These are phyloP conservation scores for Diaprepes abbreviatus DNA, from an alignment of 2,888 invertebrate genomes.

Conservation along the genomic window DNA sequence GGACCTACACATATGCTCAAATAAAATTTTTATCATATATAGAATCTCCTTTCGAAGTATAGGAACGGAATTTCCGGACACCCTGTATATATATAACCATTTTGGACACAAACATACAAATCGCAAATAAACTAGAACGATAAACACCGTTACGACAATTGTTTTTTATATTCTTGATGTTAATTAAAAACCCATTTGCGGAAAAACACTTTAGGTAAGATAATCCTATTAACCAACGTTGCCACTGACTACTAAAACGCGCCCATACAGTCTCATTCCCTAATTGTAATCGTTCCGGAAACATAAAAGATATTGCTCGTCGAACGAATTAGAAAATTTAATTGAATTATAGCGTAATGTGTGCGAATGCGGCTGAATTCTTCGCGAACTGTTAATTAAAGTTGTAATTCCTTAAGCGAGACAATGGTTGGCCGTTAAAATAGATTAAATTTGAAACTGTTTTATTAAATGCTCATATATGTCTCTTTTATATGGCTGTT, in stretches of 20 bases:
- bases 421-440: slow-evolving; percentile 67
- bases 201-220: background rate
- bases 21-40: too few species aligned
- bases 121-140: too few species aligned
- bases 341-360: slow-evolving; percentile 60
- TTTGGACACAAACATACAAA: too few species aligned
- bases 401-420: slow-evolving; percentile 65
- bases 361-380: slow-evolving; percentile 58
- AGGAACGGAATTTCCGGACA: too few species aligned
- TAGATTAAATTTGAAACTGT: slow-evolving; percentile 68
- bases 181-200: slow-evolving; percentile 1
- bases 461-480: slow-evolving; percentile 64
- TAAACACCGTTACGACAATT: too few species aligned
- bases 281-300: slow-evolving; percentile 22
- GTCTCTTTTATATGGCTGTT: slow-evolving; percentile 42
- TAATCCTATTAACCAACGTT: background rate
- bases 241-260: background rate
- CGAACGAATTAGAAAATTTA: slow-evolving; percentile 63
- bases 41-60: too few species aligned
- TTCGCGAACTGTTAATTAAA: slow-evolving; percentile 66
- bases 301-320: slow-evolving; percentile 61
- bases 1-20: too few species aligned
- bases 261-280: slow-evolving; percentile 12
- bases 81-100: too few species aligned
- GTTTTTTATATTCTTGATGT: background rate